Base-by-base conservation (phyloP, 2,797 vertebrate species). In the Moxostoma hubbsi region DNA sequence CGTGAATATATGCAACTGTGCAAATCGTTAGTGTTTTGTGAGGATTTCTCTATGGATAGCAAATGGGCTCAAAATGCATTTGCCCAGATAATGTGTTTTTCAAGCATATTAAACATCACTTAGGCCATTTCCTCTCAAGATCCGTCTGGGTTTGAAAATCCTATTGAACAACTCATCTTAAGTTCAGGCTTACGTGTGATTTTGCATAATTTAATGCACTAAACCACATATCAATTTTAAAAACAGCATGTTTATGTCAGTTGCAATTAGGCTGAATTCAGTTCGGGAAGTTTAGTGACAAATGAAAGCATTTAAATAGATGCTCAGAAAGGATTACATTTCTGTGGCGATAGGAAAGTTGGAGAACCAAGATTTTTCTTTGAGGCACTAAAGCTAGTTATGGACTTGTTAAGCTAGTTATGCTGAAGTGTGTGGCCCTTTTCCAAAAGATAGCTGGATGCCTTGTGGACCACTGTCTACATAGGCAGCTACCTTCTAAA, bases 261-360 rank as follows among this genome's bases (percentile, higher is more conserved):
- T 85, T 84, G 75, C 81, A 89, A 92, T 92, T 93, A 91, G 78
- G 84, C 75, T 86, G 81, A 88, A 89, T 85, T 85, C 74, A 80
- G 88, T 90, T 77, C 9, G 51, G 50, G 50, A 63, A 16, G 65
- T 59, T 73, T 72, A 85, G 82, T 87, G 87, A 90, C 86, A 87
- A 87, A 85, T 82, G 65, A 2, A 69, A 76, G 84, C 24, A 15
- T 12, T 86, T 87, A 88, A 89, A 90, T 90, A 65, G 80, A 89
- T 86, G 85, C 67, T 9, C 12, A 16, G 72, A 59, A 73, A 82
- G 58, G 68, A 82, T 81, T 89, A 83, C 89, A 89, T 90, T 90
- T 88, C 77, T 47, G 67, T 79, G 85, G 88, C 87, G 85, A 87
- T 12, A 43, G 55, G 16, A 54, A 9, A 49, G 49, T 74, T 68